Percentiles rank a stretch among this genome's conserved stretches.
Evolutionary conservation across 2,888 invertebrate genomes (phyloP).

Genomic region (Ophraella communa): DNA sequence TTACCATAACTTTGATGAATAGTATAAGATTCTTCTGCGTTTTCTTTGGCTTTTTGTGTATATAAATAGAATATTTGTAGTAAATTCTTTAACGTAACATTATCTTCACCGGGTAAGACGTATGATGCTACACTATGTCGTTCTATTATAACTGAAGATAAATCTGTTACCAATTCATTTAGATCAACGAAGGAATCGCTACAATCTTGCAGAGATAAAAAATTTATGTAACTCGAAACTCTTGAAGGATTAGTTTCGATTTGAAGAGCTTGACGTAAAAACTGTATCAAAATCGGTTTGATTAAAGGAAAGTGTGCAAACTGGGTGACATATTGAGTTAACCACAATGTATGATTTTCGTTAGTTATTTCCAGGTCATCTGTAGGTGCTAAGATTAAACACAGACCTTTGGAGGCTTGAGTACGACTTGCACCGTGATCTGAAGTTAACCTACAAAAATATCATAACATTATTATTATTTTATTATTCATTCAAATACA

Average conservation of each 20-base stretch:
- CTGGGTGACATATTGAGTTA: constrained; percentile 70
- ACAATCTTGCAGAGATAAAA: constrained; percentile 77
- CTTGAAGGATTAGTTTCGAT: constrained; percentile 87
- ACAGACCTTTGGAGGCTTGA: constrained; percentile 71
- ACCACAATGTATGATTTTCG: constrained; percentile 61
- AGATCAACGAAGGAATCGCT: constrained; percentile 72
- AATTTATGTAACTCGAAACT: constrained; percentile 84
- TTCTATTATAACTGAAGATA: constrained; percentile 91
- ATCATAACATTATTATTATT: background rate
- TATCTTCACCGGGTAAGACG: constrained; percentile 62
- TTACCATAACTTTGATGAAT: constrained; percentile 63
- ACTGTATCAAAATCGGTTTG: constrained; percentile 71
- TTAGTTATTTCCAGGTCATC: constrained; percentile 57
- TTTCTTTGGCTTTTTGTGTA: constrained; percentile 72
- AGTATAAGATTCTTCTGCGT: constrained; percentile 66
- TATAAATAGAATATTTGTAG: constrained; percentile 78
- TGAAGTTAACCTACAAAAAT: constrained; percentile 68
- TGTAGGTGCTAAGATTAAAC: constrained; percentile 54
- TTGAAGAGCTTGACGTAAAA: constrained; percentile 85
- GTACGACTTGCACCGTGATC: constrained; percentile 78
- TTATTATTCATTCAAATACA: background rate
- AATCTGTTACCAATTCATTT: constrained; percentile 76
- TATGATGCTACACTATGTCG: constrained; percentile 84
- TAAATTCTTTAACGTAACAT: constrained; percentile 73
- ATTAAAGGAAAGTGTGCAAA: constrained; percentile 81